Base-by-base conservation (phyloP, 2,113 vertebrate genomes). In the Saccopteryx bilineata region DNA sequence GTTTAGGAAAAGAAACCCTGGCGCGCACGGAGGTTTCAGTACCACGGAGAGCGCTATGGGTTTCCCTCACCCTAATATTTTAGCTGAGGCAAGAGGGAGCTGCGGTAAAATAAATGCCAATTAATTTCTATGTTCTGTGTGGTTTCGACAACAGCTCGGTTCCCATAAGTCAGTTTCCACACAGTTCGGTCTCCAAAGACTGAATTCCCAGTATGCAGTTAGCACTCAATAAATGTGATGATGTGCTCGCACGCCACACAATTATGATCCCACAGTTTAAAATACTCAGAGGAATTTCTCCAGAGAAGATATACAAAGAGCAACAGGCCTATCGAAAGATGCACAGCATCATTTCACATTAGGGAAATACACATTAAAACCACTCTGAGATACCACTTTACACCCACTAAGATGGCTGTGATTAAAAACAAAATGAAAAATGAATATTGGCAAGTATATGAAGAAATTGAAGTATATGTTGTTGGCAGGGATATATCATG, bases 1-100 rank as follows among this genome's bases (percentile, higher is more conserved):
- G 13, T 21, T 81, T 52, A 39, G 33, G 46, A 58, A 90, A 76
- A 60, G 24, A 48, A 78, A 13, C 9, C 18, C 66, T 28, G n/a
- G 0, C 0, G 0, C 3, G 1, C 1, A 5, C 3, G 1, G 23
- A 39, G 0, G 10, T 88, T 91, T 97, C 96, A 95, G 93, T 5
- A 95, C 93, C 93, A 81, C 0, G 85, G 97, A 97, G 81, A 96
- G 85, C 28, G 10, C n/a, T 12, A 7, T 7, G 31, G 2, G 1
- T 7, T 23, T 8, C 14, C 19, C 39, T n/a, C 31, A 9, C 28
- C 50, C 69, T 4, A 11, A 23, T 8, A 17, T 31, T 58, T 26
- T 9, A 61, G 19, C 12, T 5, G 9, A 93, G 54, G 39, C 46
- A 21, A n/a, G 46, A n/a, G 46, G 39, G n/a, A 15, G 5, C 58